phyloP scores from a whole-genome alignment of 2,888 invertebrate species.

The Serrognathus titanus region DNA sequence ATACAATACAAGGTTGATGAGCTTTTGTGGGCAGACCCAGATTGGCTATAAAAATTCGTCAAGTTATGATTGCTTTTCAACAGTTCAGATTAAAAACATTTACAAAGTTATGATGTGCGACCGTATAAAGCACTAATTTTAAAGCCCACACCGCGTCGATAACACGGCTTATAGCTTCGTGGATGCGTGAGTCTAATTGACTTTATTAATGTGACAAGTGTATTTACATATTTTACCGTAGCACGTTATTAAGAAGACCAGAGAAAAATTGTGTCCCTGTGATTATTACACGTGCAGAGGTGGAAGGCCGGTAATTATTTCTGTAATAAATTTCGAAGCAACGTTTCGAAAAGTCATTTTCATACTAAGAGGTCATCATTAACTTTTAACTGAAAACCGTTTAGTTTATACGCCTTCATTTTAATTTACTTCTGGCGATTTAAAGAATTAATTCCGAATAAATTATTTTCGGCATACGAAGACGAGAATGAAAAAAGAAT shows the following conservation, averaged over 20 bases:
- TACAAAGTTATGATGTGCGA: background rate
- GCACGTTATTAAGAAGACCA: background rate
- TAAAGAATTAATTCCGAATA: no score
- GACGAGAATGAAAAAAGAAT: no score
- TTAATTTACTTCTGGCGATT: no score
- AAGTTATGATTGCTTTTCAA: constrained; percentile 1
- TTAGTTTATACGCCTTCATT: no score
- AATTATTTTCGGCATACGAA: no score
- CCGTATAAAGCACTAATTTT: background rate
- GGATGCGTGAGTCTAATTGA: background rate
- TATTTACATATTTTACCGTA: constrained; percentile 1
- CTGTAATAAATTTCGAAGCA: no score
- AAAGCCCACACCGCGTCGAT: background rate
- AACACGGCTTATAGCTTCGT: background rate
- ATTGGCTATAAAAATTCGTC: constrained; percentile 3
- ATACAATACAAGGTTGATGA: constrained; percentile 1
- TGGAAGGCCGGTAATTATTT: no score
- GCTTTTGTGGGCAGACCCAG: constrained; percentile 1
- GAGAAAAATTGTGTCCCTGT: background rate
- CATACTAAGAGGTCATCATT: no score
- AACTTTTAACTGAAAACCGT: no score
- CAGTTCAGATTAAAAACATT: background rate
- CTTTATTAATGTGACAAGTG: background rate
- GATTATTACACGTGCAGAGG: background rate
- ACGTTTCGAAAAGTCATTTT: no score